phyloP scores from a whole-genome alignment of 2,888 invertebrate genomes.

The Limnephilus lunatus region DNA sequence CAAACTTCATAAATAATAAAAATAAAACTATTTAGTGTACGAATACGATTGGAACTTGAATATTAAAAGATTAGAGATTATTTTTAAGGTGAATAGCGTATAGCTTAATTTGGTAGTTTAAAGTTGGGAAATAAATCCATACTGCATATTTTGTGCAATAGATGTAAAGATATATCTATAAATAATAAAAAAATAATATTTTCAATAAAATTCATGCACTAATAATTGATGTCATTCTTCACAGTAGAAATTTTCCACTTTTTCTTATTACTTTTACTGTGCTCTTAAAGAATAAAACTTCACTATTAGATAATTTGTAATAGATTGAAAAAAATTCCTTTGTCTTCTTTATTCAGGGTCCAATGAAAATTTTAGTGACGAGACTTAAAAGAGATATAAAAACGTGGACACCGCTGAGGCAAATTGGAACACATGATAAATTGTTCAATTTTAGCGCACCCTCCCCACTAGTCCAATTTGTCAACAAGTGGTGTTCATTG shows the following conservation, averaged over 20 bases:
- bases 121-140: neutral
- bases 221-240: neutral
- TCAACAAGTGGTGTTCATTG: neutral
- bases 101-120: neutral
- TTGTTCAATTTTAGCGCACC: neutral
- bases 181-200: neutral
- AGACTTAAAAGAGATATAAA: neutral
- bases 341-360: constrained; percentile 62
- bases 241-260: neutral
- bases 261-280: neutral
- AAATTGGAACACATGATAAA: neutral
- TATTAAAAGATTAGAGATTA: neutral
- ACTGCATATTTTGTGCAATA: neutral
- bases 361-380: constrained; percentile 56
- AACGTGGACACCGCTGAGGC: neutral
- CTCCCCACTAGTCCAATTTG: neutral
- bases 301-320: neutral
- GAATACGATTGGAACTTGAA: neutral
- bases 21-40: neutral
- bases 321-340: neutral
- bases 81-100: neutral
- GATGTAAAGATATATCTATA: neutral
- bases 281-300: neutral
- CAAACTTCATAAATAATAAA: neutral
- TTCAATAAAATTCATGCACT: neutral